Evolutionary conservation across 2,888 invertebrate genomes (phyloP), one percentile per base, ranked within the genome.

Genomic region (Parapristionchus giblindavisi): DNA sequence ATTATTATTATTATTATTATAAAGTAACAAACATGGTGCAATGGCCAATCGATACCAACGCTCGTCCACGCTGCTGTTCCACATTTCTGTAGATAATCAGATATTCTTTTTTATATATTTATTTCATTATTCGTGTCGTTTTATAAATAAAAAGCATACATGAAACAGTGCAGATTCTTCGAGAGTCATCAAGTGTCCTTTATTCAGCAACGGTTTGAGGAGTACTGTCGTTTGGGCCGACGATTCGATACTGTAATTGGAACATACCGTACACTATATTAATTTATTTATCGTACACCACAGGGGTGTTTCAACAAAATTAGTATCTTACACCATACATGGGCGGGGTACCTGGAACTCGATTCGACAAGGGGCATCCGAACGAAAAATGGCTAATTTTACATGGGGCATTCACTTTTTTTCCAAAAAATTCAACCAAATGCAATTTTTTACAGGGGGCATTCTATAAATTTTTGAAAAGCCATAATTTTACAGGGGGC

Each of bases 161-260:
- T 61, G 71, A 56, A 78, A 80, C 8, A 80, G 34, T 21, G 48
- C 74, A 2, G 71, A 66, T 21, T 74, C 74, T n/a, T 80, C 81
- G 63, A 82, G 58, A 43, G 60, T 51, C 17, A 60, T 38, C 43
- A 85, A 38, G 24, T 83, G 80, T 6, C 56, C 72, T 51, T 76
- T 77, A 1, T 77, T 75, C 17, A 87, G 72, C 14, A 85, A 73
- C 32, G 87, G 85, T 66, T 84, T 85, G 73, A 87, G 72, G 6
- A 87, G 78, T n/a, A 87, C 82, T 4, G 85, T 84, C 43, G 36
- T 66, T 24, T 29, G 65, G 2, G 48, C 1, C 21, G 65, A 48
- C 2, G 65, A 63, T 11, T 14, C 48, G 14, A 17, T 38, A 38
- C 61, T 61, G 61, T 17, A 61, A 61, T 4, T n/a, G 60, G 11